These are phyloP conservation scores for Ctena decussata DNA, from an alignment of 2,888 invertebrate species.

Conservation along the genomic window DNA sequence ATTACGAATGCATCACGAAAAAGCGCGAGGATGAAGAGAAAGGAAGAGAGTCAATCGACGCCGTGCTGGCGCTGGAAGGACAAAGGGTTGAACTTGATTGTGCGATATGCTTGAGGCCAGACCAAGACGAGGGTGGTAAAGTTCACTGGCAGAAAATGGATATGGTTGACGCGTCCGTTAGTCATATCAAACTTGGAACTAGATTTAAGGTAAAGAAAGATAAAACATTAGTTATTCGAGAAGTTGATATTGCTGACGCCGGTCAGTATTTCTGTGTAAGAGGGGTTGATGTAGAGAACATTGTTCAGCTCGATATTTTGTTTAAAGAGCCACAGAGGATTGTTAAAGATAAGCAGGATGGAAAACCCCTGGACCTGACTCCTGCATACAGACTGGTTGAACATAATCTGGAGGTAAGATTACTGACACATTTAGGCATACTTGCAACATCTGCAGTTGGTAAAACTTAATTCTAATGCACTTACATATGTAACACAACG, in stretches of 20 bases:
- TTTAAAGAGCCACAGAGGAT: conserved; percentile 65
- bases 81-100: conserved; percentile 74
- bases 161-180: conserved; percentile 60
- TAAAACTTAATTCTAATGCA: too few species aligned
- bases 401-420: conserved; percentile 76
- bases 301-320: conserved; percentile 81
- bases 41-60: conserved; percentile 62
- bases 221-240: conserved; percentile 58
- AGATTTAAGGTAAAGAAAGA: conserved; percentile 55
- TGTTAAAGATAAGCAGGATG: conserved; percentile 29
- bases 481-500: too few species aligned
- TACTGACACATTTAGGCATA: too few species aligned
- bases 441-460: too few species aligned
- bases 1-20: conserved; percentile 72
- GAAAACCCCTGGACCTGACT: conserved; percentile 40
- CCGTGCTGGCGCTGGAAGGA: conserved; percentile 75
- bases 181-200: conserved; percentile 16
- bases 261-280: conserved; percentile 80
- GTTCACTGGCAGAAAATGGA: conserved; percentile 73
- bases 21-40: conserved; percentile 34
- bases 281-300: conserved; percentile 68
- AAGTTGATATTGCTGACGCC: conserved; percentile 69
- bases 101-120: conserved; percentile 66
- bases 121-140: conserved; percentile 42
- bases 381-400: conserved; percentile 86